Base-by-base conservation (phyloP, 1,140 invertebrate species). In the Bilobella aurantiaca region DNA sequence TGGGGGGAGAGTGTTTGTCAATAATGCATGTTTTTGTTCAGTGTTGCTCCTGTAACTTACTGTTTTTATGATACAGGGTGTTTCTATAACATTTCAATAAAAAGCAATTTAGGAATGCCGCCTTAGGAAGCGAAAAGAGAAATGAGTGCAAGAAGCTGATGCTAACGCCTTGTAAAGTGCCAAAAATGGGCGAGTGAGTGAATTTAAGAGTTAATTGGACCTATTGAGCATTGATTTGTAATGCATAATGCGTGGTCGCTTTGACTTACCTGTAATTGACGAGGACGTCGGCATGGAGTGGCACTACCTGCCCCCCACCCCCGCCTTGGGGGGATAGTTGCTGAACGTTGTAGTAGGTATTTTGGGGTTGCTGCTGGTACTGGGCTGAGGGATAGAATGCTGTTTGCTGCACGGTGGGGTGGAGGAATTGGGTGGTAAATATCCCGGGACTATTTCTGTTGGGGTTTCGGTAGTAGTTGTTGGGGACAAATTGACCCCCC, bases 261-360 rank as follows among this genome's bases (percentile, higher is more conserved):
- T 49, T 47, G 29, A 34, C 65, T 57, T 47, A 70, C 69, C 69
- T 70, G 64, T 70, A 70, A 63, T 70, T 70, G 27, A 70, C 58
- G 27, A 61, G 63, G 3, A 68, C 42, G 53, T 70, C 69, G 23
- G 62, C 42, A 62, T 68, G 66, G 2, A 70, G 58, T 62, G 69
- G 69, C 42, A 60, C 56, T 21, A 18, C 29, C 47, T 30, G 30
- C 42, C 58, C 49, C 49, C 46, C 37, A 46, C 21, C 23, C 34
- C 49, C 46, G 65, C 63, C 29, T 66, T 61, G 25, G 34, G 23
- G 37, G 29, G 1, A 46, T 23, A n/a, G n/a, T n/a, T n/a, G n/a
- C n/a, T n/a, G n/a, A n/a, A n/a, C n/a, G n/a, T n/a, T 30, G 30
- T 1, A n/a, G 12, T 34, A 14, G 21, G 28, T 23, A 23, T 53